These are phyloP conservation scores for Phasia obesa DNA, from an alignment of 2,888 invertebrate species.

Conservation along the genomic window DNA sequence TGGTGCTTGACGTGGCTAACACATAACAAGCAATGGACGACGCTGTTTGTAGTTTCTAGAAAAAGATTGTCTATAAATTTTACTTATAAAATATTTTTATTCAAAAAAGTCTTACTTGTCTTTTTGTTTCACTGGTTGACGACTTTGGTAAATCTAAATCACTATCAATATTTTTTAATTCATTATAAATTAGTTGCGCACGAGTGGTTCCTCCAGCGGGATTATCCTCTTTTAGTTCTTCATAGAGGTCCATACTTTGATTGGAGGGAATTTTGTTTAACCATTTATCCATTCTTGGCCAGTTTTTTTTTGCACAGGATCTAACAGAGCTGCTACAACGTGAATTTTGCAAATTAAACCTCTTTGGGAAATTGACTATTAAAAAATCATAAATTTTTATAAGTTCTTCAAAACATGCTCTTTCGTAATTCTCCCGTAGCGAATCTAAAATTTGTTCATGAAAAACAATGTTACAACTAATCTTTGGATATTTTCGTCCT, in stretches of 20 bases:
- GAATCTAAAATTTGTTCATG: background rate
- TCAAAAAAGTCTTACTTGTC: too few relatives aligned
- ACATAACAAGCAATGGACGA: too few relatives aligned
- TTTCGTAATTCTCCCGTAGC: too few relatives aligned
- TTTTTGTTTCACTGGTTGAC: too few relatives aligned
- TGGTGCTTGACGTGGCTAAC: too few relatives aligned
- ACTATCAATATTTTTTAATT: background rate
- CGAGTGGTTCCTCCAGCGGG: background rate
- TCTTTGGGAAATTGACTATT: background rate
- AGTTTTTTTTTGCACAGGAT: conserved; percentile 8
- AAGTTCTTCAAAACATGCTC: too few relatives aligned
- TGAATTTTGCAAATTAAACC: background rate
- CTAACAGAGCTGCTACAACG: conserved; percentile 4
- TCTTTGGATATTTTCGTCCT: conserved; percentile 26
- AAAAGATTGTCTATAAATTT: too few relatives aligned
- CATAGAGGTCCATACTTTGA: background rate
- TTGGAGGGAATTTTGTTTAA: background rate
- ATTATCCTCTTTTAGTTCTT: background rate
- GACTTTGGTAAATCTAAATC: too few relatives aligned
- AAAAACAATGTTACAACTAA: conserved; percentile 19
- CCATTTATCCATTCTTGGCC: background rate
- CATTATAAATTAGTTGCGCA: background rate
- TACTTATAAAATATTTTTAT: too few relatives aligned
- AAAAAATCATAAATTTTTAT: background rate
- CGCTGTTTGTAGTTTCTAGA: too few relatives aligned